phyloP scores from a whole-genome alignment of 2,797 vertebrate species.

The Enteromius anoplus region DNA sequence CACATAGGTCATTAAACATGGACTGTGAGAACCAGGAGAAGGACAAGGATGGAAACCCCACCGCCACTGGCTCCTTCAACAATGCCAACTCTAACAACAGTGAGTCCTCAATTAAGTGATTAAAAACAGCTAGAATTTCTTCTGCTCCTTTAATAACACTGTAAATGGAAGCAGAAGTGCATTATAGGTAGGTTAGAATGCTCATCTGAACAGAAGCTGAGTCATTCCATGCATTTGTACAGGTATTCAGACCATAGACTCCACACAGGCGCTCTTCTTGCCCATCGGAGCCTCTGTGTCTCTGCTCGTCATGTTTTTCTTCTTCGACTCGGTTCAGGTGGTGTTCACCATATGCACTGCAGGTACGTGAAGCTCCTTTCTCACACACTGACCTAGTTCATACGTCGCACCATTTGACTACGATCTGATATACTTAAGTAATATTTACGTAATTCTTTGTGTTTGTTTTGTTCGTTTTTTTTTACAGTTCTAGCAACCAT shows the following conservation, averaged over 20 bases:
- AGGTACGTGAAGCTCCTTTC: slow-evolving; percentile 76
- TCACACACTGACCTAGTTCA: slow-evolving; percentile 23
- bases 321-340: slow-evolving; percentile 99
- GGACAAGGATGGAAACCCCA: slow-evolving; percentile 90
- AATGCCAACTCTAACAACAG: slow-evolving; percentile 96
- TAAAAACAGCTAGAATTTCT: neutral
- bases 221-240: slow-evolving; percentile 43
- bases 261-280: slow-evolving; percentile 96
- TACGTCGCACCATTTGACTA: neutral
- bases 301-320: slow-evolving; percentile 99
- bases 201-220: neutral
- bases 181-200: neutral
- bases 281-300: slow-evolving; percentile 98
- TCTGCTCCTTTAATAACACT: neutral
- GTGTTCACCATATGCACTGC: slow-evolving; percentile 99
- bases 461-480: slow-evolving; percentile 53
- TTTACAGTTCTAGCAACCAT: slow-evolving; percentile 95
- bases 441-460: neutral
- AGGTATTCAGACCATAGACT: slow-evolving; percentile 99
- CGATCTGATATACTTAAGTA: neutral
- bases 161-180: neutral
- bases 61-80: slow-evolving; percentile 82
- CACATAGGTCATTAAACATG: slow-evolving; percentile 96
- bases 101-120: slow-evolving; percentile 73
- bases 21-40: slow-evolving; percentile 99